Percentiles rank a stretch among this genome's conserved stretches.
Evolutionary conservation across 2,888 invertebrate genomes (phyloP).

Genomic region (Embidobia sp.): DNA sequence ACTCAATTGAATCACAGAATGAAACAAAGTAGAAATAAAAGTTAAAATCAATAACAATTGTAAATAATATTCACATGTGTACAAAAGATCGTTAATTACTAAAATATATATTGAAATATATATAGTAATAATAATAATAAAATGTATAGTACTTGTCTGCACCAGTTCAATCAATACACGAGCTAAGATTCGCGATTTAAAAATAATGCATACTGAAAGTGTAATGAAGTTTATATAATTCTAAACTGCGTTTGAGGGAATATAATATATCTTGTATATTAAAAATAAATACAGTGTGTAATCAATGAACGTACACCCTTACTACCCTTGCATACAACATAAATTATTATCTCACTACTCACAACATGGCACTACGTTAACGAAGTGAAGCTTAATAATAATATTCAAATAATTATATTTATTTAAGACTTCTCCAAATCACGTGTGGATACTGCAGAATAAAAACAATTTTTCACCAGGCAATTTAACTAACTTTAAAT

Average conservation of each 20-base stretch:
- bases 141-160: slow-evolving; percentile 13
- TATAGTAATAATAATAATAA: not conserved
- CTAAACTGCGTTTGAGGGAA: slow-evolving; percentile 30
- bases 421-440: slow-evolving; percentile 45
- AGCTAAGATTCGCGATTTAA: not conserved
- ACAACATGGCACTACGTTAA: slow-evolving; percentile 53
- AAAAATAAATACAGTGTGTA: slow-evolving; percentile 33
- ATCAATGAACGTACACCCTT: slow-evolving; percentile 13
- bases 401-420: too few relatives aligned
- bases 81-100: too few relatives aligned
- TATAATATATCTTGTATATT: slow-evolving; percentile 39
- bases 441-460: too few relatives aligned
- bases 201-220: slow-evolving; percentile 16
- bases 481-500: too few relatives aligned
- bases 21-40: slow-evolving; percentile 3
- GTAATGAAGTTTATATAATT: slow-evolving; percentile 11
- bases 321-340: slow-evolving; percentile 38
- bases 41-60: not conserved
- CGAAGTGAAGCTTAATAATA: slow-evolving; percentile 53
- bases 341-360: slow-evolving; percentile 45
- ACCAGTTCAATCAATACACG: slow-evolving; percentile 8
- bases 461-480: too few relatives aligned
- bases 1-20: slow-evolving; percentile 28
- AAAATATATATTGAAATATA: too few relatives aligned
- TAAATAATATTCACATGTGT: too few relatives aligned